These are phyloP conservation scores for Anguilla japonica DNA, from an alignment of 2,113 vertebrate species.

Conservation along the genomic window DNA sequence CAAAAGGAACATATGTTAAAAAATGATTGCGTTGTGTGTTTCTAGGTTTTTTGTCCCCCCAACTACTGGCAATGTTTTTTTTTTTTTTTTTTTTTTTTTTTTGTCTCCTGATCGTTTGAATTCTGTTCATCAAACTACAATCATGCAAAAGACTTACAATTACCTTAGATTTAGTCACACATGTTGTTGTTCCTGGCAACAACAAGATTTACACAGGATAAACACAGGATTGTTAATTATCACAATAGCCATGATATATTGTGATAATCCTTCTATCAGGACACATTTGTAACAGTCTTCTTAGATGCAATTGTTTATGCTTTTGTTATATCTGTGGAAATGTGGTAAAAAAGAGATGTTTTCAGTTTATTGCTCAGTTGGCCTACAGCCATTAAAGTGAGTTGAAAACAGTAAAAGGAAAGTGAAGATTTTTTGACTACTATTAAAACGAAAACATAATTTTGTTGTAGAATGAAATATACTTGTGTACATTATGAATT, in stretches of 20 bases:
- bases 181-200: background rate
- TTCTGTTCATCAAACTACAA: background rate
- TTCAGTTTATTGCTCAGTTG: too few species aligned
- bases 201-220: background rate
- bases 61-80: background rate
- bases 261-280: background rate
- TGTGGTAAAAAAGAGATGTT: too few species aligned
- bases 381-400: too few species aligned
- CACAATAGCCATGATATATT: background rate
- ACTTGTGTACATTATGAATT: too few species aligned
- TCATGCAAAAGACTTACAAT: background rate
- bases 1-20: constrained; percentile 16
- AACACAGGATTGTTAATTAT: background rate
- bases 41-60: background rate
- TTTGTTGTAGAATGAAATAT: too few species aligned
- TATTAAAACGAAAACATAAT: too few species aligned
- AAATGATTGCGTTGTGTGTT: constrained; percentile 9
- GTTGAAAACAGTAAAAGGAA: too few species aligned
- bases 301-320: too few species aligned
- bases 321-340: too few species aligned
- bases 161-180: background rate
- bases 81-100: background rate
- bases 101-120: background rate
- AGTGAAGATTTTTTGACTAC: too few species aligned
- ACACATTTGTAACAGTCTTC: too few species aligned